These are phyloP conservation scores for Piprites chloris DNA, from an alignment of 2,113 vertebrate genomes.

Conservation along the genomic window DNA sequence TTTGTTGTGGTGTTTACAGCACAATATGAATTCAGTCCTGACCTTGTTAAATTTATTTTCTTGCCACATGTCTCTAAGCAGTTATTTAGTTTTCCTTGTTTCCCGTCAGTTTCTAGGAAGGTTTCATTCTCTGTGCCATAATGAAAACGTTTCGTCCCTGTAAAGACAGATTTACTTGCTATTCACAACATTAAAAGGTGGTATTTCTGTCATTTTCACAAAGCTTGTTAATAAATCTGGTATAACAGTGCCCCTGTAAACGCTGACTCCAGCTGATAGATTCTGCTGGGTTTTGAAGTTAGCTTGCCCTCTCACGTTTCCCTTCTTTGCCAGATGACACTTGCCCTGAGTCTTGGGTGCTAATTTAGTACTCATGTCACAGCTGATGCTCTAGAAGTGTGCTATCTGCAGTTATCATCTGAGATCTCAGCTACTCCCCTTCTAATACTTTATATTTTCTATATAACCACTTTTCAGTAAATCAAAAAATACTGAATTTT, in stretches of 20 bases:
- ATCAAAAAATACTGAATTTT: not conserved
- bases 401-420: not conserved
- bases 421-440: not conserved
- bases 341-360: not conserved
- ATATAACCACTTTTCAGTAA: not conserved
- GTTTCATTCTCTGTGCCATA: constrained; percentile 27
- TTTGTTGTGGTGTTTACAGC: not conserved
- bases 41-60: constrained; percentile 47
- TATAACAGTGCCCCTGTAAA: not conserved
- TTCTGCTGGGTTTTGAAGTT: not conserved
- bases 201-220: constrained; percentile 44
- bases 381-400: not conserved
- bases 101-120: not conserved
- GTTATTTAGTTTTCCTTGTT: constrained; percentile 36
- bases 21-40: not conserved
- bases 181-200: constrained; percentile 8
- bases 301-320: not conserved
- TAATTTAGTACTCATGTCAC: not conserved
- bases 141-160: constrained; percentile 29
- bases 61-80: not conserved
- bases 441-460: not conserved
- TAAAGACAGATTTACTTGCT: constrained; percentile 30
- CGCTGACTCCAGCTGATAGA: not conserved
- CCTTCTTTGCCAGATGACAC: not conserved
- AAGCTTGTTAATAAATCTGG: constrained; percentile 34